phyloP scores from a whole-genome alignment of 2,113 vertebrate genomes.

The Bostrychus sinensis region DNA sequence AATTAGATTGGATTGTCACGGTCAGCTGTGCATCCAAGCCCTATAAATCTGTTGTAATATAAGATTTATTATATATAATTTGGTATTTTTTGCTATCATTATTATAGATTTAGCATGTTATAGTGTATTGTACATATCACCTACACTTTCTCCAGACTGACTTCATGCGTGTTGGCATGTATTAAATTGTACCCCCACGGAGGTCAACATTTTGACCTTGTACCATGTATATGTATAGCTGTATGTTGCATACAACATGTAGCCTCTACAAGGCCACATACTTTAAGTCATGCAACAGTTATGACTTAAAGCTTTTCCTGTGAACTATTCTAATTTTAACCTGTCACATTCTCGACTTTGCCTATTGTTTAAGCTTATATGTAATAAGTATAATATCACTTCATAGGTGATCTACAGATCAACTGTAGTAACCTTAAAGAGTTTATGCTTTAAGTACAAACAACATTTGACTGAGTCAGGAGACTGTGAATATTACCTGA shows the following conservation, averaged over 20 bases:
- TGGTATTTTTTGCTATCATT: too few relatives aligned
- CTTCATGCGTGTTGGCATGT: neutral
- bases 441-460: neutral
- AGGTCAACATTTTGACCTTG: slow-evolving; percentile 6
- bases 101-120: too few relatives aligned
- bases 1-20: too few relatives aligned
- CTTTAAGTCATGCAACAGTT: slow-evolving; percentile 11
- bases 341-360: slow-evolving; percentile 1
- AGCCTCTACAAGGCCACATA: slow-evolving; percentile 9
- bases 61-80: too few relatives aligned
- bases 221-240: slow-evolving; percentile 8
- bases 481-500: slow-evolving; percentile 76
- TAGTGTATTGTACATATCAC: too few relatives aligned
- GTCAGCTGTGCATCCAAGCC: too few relatives aligned
- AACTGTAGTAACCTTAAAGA: neutral
- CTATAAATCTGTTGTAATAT: too few relatives aligned
- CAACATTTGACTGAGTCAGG: neutral
- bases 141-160: neutral
- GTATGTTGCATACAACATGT: slow-evolving; percentile 3
- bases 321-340: slow-evolving; percentile 11
- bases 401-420: neutral
- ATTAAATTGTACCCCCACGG: neutral
- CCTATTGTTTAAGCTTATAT: slow-evolving; percentile 6
- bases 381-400: slow-evolving; percentile 1
- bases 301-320: slow-evolving; percentile 10